A percentile compares a stretch with the other conserved stretches of the same genome.
Evolutionary conservation across 2,888 invertebrate species (phyloP).

Genomic region (Drosophila stalkeri): DNA sequence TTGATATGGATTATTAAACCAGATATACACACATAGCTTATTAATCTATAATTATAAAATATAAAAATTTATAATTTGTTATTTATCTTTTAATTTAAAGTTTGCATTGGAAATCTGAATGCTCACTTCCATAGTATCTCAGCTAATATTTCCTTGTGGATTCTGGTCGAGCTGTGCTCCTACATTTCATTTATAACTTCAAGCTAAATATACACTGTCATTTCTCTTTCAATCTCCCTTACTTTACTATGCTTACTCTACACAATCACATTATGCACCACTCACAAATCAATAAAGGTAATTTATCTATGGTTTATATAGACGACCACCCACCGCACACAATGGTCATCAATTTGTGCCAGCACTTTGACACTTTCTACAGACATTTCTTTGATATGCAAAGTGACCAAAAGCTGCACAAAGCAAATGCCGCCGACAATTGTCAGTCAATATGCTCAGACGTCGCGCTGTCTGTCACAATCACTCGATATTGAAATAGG

Average conservation of each 20-base stretch:
- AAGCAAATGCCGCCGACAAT: slow-evolving; percentile 71
- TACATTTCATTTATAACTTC: background rate
- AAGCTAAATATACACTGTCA: background rate
- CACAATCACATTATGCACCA: background rate
- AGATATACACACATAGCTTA: background rate
- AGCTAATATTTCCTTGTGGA: background rate
- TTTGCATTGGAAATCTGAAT: no score
- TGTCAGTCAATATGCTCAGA: slow-evolving; percentile 60
- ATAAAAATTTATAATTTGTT: no score
- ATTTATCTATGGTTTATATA: slow-evolving; percentile 11
- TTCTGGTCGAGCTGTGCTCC: background rate
- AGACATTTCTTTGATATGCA: slow-evolving; percentile 69
- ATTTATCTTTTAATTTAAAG: no score
- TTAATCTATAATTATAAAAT: background rate
- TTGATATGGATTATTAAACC: background rate
- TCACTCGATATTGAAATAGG: slow-evolving; percentile 64
- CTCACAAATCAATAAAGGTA: slow-evolving; percentile 13
- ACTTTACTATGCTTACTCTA: no score
- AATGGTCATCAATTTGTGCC: slow-evolving; percentile 55
- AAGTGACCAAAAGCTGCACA: slow-evolving; percentile 71
- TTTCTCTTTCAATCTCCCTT: background rate
- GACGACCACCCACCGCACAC: slow-evolving; percentile 53
- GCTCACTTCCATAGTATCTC: background rate
- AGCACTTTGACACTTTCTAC: slow-evolving; percentile 62
- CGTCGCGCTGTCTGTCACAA: slow-evolving; percentile 66